Conservation (phyloP, 2,888 invertebrate species). For the Suillia variegata region DNA sequence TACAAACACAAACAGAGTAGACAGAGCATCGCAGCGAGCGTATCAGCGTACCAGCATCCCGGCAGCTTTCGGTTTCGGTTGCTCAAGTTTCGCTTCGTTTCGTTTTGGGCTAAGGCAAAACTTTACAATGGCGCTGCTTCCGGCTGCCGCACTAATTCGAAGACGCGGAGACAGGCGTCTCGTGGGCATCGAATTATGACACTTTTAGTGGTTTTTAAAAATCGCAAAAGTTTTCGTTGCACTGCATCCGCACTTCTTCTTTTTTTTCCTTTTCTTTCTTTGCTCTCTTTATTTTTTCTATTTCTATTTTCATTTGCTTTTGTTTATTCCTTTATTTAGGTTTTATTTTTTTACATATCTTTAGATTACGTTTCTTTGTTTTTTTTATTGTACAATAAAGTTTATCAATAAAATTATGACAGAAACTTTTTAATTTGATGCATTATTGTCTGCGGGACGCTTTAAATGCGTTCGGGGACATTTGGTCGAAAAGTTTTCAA, state of each 20-base stretch:
- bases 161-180: slow-evolving; percentile 47
- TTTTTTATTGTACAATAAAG: slow-evolving; percentile 36
- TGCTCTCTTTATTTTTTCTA: slow-evolving; percentile 36
- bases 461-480: slow-evolving; percentile 31
- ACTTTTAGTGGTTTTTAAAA: slow-evolving; percentile 48
- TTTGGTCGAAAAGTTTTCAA: no score
- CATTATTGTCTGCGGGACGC: slow-evolving; percentile 36
- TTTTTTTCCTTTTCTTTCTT: slow-evolving; percentile 22
- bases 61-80: no score
- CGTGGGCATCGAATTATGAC: slow-evolving; percentile 58
- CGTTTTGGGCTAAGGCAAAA: slow-evolving; percentile 5
- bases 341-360: no score
- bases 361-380: no score
- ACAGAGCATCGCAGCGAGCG: no score
- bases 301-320: no score
- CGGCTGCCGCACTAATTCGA: background rate
- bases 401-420: slow-evolving; percentile 52
- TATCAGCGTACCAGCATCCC: no score
- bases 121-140: slow-evolving; percentile 18
- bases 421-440: slow-evolving; percentile 52
- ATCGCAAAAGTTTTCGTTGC: slow-evolving; percentile 27
- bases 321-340: no score
- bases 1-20: no score
- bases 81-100: no score
- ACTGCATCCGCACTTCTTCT: no score